phyloP scores from a whole-genome alignment of 1,140 invertebrate genomes.

The Heliconius melpomene region DNA sequence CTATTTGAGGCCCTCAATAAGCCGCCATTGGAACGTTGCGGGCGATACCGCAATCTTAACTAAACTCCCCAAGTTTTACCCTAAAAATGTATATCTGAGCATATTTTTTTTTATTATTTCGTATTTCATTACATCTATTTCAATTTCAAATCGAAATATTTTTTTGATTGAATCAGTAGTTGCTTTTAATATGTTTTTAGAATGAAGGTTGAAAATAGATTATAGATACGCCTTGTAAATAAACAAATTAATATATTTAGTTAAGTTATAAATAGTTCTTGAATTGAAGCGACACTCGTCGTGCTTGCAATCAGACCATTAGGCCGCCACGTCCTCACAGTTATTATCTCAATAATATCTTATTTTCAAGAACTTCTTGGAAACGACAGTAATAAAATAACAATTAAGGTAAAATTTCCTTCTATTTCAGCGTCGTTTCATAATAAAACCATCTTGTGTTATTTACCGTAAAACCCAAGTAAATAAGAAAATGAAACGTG shows the following conservation, averaged over 20 bases:
- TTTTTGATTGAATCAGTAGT: background rate
- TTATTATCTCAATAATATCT: background rate
- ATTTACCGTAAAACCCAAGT: background rate
- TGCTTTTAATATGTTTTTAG: background rate
- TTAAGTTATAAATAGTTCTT: too few species aligned
- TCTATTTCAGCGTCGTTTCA: background rate
- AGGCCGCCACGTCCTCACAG: background rate
- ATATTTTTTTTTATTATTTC: background rate
- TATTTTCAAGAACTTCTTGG: background rate
- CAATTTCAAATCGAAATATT: background rate
- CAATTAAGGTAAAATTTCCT: background rate
- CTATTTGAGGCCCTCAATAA: constrained; percentile 4
- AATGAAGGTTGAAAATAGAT: too few species aligned
- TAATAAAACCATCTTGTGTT: background rate
- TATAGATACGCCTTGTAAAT: too few species aligned
- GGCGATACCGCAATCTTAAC: constrained; percentile 13
- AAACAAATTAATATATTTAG: too few species aligned
- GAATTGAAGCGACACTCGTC: too few species aligned
- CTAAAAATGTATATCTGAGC: background rate
- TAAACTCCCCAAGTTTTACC: background rate
- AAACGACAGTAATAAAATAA: background rate
- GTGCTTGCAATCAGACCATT: too few species aligned
- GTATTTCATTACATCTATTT: background rate
- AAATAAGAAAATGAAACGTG: background rate
- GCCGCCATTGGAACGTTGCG: constrained; percentile 4